A percentile compares a stretch with the other conserved stretches of the same genome.
Evolutionary conservation across 2,888 invertebrate genomes (phyloP).

Genomic region (Cataglyphis rosenhaueri): DNA sequence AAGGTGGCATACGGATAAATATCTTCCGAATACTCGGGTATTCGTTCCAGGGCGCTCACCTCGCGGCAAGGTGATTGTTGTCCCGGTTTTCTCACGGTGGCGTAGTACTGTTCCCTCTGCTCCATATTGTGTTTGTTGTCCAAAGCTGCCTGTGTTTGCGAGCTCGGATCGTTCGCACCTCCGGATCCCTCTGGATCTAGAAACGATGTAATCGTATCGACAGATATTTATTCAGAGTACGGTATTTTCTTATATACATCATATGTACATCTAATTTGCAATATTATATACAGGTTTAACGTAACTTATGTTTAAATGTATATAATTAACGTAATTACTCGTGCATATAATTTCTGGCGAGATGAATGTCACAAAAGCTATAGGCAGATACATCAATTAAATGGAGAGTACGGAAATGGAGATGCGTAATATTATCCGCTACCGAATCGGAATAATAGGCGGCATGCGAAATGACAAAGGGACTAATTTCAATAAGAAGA

Average conservation of each 20-base stretch:
- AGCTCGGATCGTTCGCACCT: conserved; percentile 81
- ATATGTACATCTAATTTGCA: not conserved
- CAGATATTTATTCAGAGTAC: not conserved
- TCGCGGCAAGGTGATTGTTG: conserved; percentile 85
- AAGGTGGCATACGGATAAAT: conserved; percentile 89
- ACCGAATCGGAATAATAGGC: not conserved
- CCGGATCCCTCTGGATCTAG: conserved; percentile 79
- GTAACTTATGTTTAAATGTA: too few relatives aligned
- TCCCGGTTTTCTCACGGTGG: conserved; percentile 86
- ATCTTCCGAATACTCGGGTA: conserved; percentile 88
- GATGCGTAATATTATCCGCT: not conserved
- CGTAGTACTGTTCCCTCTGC: conserved; percentile 87
- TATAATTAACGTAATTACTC: not conserved
- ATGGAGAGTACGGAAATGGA: not conserved
- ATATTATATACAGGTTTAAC: too few relatives aligned
- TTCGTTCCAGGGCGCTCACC: conserved; percentile 86
- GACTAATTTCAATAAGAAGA: not conserved
- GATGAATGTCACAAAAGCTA: not conserved
- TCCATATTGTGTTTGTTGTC: conserved; percentile 85
- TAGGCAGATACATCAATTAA: not conserved
- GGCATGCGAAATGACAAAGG: not conserved
- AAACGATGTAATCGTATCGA: conserved; percentile 37
- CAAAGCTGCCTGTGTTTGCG: conserved; percentile 82
- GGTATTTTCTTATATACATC: not conserved
- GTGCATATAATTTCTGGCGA: not conserved